These are phyloP conservation scores for Girardia tigrina DNA, from an alignment of 2,888 invertebrate genomes.

Conservation along the genomic window DNA sequence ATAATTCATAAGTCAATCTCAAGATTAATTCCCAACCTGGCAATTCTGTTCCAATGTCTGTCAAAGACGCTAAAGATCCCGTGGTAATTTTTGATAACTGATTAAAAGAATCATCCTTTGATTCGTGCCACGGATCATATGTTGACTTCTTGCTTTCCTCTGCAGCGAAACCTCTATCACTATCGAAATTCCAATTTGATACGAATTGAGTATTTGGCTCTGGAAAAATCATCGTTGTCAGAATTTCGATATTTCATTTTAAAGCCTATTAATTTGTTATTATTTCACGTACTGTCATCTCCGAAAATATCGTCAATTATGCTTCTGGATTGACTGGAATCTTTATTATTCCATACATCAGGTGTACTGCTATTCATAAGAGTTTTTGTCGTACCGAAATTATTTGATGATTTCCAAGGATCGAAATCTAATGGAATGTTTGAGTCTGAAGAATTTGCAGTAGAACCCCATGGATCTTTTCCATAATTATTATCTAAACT, in stretches of 20 bases:
- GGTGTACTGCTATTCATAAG: neutral
- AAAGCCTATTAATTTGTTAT: neutral
- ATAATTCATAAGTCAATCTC: no score
- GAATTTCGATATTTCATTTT: neutral
- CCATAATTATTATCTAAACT: neutral
- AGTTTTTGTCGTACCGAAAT: neutral
- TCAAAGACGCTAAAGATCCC: neutral
- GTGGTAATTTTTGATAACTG: neutral
- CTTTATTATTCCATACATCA: neutral
- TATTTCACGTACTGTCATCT: neutral
- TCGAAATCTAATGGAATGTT: slow-evolving; percentile 13
- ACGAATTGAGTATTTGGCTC: neutral
- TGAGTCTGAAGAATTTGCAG: neutral
- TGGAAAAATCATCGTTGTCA: neutral
- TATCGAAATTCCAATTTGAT: neutral
- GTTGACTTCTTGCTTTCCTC: neutral
- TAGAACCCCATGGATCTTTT: neutral
- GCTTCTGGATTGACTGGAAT: neutral
- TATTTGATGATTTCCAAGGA: slow-evolving; percentile 12
- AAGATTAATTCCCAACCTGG: no score
- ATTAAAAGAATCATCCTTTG: neutral
- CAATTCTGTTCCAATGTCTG: neutral
- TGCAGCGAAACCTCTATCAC: neutral
- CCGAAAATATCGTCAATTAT: neutral
- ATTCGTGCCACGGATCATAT: neutral